Evolutionary conservation across 1,140 invertebrate species (phyloP).

Genomic region (Trypoxylus dichotomus): DNA sequence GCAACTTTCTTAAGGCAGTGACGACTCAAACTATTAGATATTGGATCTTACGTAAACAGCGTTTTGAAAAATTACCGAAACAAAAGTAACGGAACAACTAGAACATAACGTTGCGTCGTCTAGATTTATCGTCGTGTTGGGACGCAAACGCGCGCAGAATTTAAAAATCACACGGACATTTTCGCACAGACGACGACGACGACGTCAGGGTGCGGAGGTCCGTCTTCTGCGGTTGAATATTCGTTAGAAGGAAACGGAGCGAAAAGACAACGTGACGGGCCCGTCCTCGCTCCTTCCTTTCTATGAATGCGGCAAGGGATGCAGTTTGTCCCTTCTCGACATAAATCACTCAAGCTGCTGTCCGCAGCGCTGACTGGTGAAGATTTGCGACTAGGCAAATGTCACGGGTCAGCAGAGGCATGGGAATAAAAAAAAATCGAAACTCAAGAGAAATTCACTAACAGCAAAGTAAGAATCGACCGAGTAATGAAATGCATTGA

Average conservation of each 20-base stretch:
- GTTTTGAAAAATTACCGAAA: background rate
- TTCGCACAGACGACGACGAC: background rate
- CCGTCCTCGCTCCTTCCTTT: background rate
- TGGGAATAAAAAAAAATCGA: background rate
- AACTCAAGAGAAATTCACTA: background rate
- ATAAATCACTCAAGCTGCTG: conserved; percentile 40
- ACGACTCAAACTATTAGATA: background rate
- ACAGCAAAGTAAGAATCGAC: background rate
- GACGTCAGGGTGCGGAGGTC: background rate
- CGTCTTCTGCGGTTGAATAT: background rate
- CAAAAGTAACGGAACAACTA: background rate
- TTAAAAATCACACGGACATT: background rate
- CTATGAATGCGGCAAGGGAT: background rate
- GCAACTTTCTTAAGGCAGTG: too few relatives aligned
- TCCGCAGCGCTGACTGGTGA: conserved; percentile 40
- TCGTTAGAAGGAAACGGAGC: background rate
- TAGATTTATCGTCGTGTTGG: background rate
- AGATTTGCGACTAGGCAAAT: conserved; percentile 41
- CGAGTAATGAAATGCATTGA: too few relatives aligned
- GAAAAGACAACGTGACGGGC: background rate
- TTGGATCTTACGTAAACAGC: background rate
- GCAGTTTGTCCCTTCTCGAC: conserved; percentile 34
- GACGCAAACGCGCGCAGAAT: background rate
- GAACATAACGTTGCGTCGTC: background rate
- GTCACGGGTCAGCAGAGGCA: conserved; percentile 32